Percentiles rank a stretch among this genome's conserved stretches.
Conservation (phyloP, 2,797 vertebrate genomes). For the Antennarius maculatus region DNA sequence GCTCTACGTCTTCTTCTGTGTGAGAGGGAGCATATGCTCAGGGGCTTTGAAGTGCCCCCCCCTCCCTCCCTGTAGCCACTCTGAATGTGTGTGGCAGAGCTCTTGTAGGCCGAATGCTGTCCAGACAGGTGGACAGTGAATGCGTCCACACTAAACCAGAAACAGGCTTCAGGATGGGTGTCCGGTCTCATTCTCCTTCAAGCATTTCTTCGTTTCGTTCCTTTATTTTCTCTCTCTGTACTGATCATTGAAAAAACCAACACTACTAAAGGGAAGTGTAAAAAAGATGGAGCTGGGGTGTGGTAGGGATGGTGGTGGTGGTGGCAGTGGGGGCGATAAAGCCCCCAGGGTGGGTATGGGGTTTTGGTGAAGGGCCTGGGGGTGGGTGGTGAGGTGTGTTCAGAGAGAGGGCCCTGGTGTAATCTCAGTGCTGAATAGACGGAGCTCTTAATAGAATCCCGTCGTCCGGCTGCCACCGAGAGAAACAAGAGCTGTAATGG, state of each 20-base stretch:
- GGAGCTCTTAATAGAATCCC: conserved; percentile 90
- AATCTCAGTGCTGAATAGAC: conserved; percentile 84
- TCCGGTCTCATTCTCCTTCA: conserved; percentile 61
- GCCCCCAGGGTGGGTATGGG: conserved; percentile 67
- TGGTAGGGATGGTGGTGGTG: not conserved
- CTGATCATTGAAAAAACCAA: conserved; percentile 61
- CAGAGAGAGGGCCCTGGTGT: conserved; percentile 77
- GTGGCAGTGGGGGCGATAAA: conserved; percentile 23
- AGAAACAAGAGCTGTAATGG: conserved; percentile 95
- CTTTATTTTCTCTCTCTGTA: conserved; percentile 51
- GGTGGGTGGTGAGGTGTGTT: conserved; percentile 70
- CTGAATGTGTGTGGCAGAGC: conserved; percentile 28
- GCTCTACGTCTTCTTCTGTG: conserved; percentile 50
- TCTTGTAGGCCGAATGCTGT: conserved; percentile 35
- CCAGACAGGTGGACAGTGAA: conserved; percentile 37
- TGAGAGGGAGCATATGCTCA: conserved; percentile 33
- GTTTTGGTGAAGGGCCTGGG: conserved; percentile 65
- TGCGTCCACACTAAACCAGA: conserved; percentile 51
- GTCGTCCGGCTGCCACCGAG: conserved; percentile 89
- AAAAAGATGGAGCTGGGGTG: conserved; percentile 16
- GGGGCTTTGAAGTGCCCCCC: conserved; percentile 37
- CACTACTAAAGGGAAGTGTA: conserved; percentile 57
- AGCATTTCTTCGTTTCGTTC: conserved; percentile 49
- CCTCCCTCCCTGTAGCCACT: not conserved
- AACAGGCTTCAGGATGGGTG: conserved; percentile 58